A percentile compares a stretch with the other conserved stretches of the same genome.
These are phyloP conservation scores for Campoletis sonorensis DNA, from an alignment of 1,140 invertebrate species.

Conservation along the genomic window DNA sequence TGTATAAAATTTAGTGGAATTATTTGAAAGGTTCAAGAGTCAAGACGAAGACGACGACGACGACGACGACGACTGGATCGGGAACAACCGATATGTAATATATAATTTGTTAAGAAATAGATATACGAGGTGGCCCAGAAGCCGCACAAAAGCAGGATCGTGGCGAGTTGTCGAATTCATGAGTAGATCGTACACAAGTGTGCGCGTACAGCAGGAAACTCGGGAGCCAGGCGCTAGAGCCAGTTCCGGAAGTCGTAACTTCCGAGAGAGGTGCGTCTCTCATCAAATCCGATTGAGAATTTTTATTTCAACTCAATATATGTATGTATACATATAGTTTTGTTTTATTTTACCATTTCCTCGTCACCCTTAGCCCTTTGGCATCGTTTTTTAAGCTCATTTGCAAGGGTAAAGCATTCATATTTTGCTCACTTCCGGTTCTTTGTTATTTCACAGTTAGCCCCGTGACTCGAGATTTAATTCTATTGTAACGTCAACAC, in stretches of 20 bases:
- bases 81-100: too few relatives aligned
- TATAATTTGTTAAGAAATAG: too few relatives aligned
- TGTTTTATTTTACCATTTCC: not conserved
- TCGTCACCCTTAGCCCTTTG: slow-evolving; percentile 51
- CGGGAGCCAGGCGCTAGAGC: slow-evolving; percentile 34
- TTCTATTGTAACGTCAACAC: not conserved
- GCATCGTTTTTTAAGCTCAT: not conserved
- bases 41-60: too few relatives aligned
- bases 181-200: not conserved
- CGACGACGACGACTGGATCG: too few relatives aligned
- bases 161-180: not conserved
- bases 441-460: slow-evolving; percentile 33
- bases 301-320: not conserved
- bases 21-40: too few relatives aligned
- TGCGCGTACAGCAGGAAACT: slow-evolving; percentile 43
- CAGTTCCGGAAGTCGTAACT: slow-evolving; percentile 55
- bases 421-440: slow-evolving; percentile 34
- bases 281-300: slow-evolving; percentile 23
- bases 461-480: not conserved
- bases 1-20: too few relatives aligned
- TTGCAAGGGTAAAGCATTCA: slow-evolving; percentile 5
- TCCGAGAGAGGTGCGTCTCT: slow-evolving; percentile 49
- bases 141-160: too few relatives aligned
- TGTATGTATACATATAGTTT: too few relatives aligned
- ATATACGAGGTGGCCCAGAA: too few relatives aligned